A percentile compares a stretch with the other conserved stretches of the same genome.
These are phyloP conservation scores for Balanococcus diminutus DNA, from an alignment of 2,888 invertebrate species.

Conservation along the genomic window DNA sequence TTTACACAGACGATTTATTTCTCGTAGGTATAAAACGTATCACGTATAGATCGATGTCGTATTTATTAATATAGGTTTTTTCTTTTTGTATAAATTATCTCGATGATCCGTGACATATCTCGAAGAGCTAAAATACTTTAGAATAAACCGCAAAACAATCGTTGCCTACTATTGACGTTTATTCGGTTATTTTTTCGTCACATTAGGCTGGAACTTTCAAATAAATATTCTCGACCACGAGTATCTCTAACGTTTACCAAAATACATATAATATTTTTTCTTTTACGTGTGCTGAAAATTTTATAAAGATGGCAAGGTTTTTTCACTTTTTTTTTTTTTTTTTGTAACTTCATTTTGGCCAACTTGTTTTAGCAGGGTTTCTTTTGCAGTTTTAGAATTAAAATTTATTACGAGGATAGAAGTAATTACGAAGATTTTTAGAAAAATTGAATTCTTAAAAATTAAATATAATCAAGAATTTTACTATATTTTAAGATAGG, in stretches of 20 bases:
- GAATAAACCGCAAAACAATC: conserved; percentile 22
- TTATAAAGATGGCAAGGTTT: neutral
- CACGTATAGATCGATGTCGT: neutral
- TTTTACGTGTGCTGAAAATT: neutral
- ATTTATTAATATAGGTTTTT: neutral
- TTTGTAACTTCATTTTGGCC: too few relatives aligned
- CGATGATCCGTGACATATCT: conserved; percentile 32
- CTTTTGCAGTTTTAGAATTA: too few relatives aligned
- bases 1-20: neutral
- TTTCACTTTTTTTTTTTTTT: too few relatives aligned
- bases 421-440: neutral
- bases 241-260: neutral
- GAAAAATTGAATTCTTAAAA: too few relatives aligned
- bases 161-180: neutral
- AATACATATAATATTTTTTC: neutral
- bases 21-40: neutral
- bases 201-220: neutral
- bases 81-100: neutral
- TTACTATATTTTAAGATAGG: too few relatives aligned
- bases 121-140: neutral
- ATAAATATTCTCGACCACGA: neutral
- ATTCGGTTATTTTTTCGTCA: neutral
- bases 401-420: too few relatives aligned
- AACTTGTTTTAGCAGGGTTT: too few relatives aligned
- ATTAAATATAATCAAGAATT: too few relatives aligned